phyloP scores from a whole-genome alignment of 2,888 invertebrate species.

The Odontocerum albicorne region DNA sequence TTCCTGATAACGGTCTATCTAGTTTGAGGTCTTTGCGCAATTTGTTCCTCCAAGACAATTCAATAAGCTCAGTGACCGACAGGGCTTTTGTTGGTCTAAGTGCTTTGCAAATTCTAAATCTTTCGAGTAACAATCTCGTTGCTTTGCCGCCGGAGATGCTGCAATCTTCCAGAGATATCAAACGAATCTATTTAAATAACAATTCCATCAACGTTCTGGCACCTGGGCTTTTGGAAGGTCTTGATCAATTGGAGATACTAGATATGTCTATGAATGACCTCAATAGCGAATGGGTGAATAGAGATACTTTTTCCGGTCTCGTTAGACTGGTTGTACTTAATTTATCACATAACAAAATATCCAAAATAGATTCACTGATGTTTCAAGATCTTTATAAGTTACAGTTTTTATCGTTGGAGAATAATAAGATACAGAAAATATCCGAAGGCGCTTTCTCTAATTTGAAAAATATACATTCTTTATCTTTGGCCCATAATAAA shows the following conservation, averaged over 20 bases:
- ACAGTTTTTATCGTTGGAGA: conserved; percentile 73
- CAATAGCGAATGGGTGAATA: conserved; percentile 76
- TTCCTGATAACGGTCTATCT: conserved; percentile 72
- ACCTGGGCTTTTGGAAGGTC: conserved; percentile 71
- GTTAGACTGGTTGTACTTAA: conserved; percentile 74
- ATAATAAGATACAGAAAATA: conserved; percentile 69
- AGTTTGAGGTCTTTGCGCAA: conserved; percentile 69
- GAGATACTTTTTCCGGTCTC: conserved; percentile 75
- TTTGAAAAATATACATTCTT: conserved; percentile 74
- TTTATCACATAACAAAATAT: conserved; percentile 71
- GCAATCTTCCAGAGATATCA: conserved; percentile 69
- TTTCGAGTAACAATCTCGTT: conserved; percentile 77
- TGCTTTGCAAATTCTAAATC: conserved; percentile 70
- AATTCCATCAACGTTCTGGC: conserved; percentile 76
- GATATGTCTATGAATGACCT: conserved; percentile 75
- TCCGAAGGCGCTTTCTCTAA: conserved; percentile 74
- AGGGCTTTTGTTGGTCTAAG: conserved; percentile 72
- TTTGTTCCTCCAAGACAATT: conserved; percentile 75
- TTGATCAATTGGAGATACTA: conserved; percentile 72
- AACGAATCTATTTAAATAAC: conserved; percentile 74
- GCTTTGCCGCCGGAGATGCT: conserved; percentile 79
- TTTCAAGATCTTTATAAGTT: conserved; percentile 76
- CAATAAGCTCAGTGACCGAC: conserved; percentile 72
- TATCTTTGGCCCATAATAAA: conserved; percentile 73
- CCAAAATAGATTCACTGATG: conserved; percentile 68